Conservation (phyloP, 2,888 invertebrate species). For the Patella depressa region DNA sequence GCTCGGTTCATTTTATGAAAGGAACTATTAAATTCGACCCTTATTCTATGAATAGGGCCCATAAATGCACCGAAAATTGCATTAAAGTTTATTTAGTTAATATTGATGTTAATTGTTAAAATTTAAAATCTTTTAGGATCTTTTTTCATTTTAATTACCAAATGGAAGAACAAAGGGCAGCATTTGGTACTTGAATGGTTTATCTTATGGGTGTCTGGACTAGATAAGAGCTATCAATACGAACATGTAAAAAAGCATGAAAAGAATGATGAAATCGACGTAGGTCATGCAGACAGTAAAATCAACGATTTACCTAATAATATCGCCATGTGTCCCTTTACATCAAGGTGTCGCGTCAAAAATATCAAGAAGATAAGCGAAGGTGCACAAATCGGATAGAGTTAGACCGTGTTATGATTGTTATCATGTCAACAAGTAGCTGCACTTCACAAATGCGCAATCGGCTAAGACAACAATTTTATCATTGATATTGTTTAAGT, state of each 20-base stretch:
- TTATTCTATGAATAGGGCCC: too few species aligned
- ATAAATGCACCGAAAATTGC: too few species aligned
- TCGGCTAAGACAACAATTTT: not conserved
- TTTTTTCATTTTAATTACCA: too few species aligned
- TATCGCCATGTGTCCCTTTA: not conserved
- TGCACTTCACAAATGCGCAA: not conserved
- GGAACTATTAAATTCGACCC: too few species aligned
- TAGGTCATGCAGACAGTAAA: constrained; percentile 3
- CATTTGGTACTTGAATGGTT: too few species aligned
- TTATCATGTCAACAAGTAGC: not conserved
- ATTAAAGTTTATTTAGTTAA: too few species aligned
- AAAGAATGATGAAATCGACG: not conserved
- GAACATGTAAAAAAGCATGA: constrained; percentile 6
- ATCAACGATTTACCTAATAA: not conserved
- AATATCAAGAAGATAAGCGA: constrained; percentile 3
- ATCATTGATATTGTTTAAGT: not conserved
- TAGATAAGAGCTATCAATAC: constrained; percentile 3
- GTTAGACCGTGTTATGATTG: not conserved
- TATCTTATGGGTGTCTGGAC: too few species aligned
- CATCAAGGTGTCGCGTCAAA: not conserved
- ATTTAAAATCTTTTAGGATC: too few species aligned
- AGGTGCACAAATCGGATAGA: constrained; percentile 2
- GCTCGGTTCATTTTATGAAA: too few species aligned
- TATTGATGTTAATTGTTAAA: too few species aligned
- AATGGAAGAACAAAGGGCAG: too few species aligned